phyloP scores from a whole-genome alignment of 2,888 invertebrate genomes.

The Drosophila algonquin region DNA sequence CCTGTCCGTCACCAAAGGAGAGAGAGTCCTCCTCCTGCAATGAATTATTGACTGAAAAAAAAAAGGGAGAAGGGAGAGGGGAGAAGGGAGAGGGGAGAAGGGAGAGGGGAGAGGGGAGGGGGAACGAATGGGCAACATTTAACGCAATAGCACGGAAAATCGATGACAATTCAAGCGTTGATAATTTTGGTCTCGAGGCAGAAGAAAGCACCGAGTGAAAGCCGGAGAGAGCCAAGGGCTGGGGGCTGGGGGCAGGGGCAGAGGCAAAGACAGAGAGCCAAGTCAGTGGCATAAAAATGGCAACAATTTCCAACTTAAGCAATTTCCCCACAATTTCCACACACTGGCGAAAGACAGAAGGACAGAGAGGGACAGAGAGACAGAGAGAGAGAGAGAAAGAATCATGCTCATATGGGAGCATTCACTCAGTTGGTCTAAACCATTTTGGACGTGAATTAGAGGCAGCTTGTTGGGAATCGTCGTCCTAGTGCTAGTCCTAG shows the following conservation, averaged over 20 bases:
- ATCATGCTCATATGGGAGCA: slow-evolving; percentile 52
- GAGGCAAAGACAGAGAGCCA: slow-evolving; percentile 5
- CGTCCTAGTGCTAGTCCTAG: neutral
- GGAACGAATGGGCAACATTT: slow-evolving; percentile 66
- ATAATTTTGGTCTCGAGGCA: slow-evolving; percentile 65
- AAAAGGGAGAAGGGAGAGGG: slow-evolving; percentile 9
- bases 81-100: slow-evolving; percentile 6
- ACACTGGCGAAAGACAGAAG: slow-evolving; percentile 18
- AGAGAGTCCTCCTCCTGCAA: slow-evolving; percentile 42
- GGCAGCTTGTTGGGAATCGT: slow-evolving; percentile 39
- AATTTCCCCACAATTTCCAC: slow-evolving; percentile 79
- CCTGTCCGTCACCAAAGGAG: slow-evolving; percentile 48
- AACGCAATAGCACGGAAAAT: slow-evolving; percentile 79
- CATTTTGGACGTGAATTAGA: slow-evolving; percentile 71
- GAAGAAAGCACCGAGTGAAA: slow-evolving; percentile 9
- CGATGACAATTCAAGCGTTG: slow-evolving; percentile 79
- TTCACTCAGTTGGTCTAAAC: slow-evolving; percentile 57
- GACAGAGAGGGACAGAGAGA: neutral
- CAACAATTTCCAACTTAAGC: slow-evolving; percentile 77
- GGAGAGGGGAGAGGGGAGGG: slow-evolving; percentile 7
- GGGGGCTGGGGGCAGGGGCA: neutral
- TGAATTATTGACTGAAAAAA: slow-evolving; percentile 70
- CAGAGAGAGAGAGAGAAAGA: slow-evolving; percentile 7
- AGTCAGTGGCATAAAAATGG: slow-evolving; percentile 65
- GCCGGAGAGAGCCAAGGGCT: slow-evolving; percentile 1